These are phyloP conservation scores for Pteropus alecto DNA, from an alignment of 2,113 vertebrate genomes.

Conservation along the genomic window DNA sequence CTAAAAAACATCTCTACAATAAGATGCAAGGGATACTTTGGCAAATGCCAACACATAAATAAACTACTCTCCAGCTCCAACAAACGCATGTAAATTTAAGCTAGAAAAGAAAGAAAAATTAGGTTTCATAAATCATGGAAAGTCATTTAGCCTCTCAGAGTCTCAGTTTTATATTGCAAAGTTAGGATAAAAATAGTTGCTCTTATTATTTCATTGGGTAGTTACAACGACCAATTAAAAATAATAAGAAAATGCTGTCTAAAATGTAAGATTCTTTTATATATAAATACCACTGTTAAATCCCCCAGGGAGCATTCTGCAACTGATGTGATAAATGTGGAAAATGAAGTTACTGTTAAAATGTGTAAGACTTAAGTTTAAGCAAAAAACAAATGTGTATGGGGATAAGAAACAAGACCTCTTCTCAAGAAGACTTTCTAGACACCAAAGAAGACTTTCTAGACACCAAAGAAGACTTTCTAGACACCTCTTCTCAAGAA, in stretches of 20 bases:
- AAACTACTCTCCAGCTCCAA: background rate
- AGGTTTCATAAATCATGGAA: background rate
- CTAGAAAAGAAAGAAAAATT: background rate
- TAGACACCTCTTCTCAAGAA: background rate
- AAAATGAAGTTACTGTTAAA: constrained; percentile 31
- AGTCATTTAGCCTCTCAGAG: background rate
- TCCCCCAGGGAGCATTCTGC: background rate
- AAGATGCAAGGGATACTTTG: background rate
- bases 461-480: background rate
- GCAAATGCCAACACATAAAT: background rate
- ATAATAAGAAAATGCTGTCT: background rate
- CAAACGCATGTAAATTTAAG: background rate
- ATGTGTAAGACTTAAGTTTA: background rate
- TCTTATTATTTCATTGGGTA: background rate
- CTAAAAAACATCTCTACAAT: background rate
- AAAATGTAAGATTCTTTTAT: background rate
- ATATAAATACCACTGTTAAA: background rate
- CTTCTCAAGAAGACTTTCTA: background rate
- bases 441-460: background rate
- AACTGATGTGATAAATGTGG: background rate
- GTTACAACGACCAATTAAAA: background rate
- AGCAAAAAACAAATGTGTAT: background rate
- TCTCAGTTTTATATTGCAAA: background rate
- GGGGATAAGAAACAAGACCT: background rate
- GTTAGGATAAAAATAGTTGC: background rate